These are phyloP conservation scores for Oscheius sp. DNA, from an alignment of 2,888 invertebrate species.

Conservation along the genomic window DNA sequence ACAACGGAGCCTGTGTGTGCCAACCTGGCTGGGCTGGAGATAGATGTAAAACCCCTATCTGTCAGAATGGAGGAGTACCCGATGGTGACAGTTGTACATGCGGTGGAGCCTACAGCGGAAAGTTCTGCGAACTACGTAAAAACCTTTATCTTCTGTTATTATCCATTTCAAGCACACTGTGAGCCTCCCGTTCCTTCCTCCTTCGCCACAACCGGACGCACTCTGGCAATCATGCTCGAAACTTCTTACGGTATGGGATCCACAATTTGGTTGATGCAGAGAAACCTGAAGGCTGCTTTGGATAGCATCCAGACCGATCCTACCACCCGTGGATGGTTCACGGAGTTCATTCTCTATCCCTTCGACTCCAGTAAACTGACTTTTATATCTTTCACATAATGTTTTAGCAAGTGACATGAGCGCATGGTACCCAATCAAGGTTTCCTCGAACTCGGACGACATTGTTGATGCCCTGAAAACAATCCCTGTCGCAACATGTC, in stretches of 20 bases:
- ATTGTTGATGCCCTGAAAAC: slow-evolving; percentile 56
- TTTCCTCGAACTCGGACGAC: slow-evolving; percentile 49
- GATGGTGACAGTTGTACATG: slow-evolving; percentile 47
- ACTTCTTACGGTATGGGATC: slow-evolving; percentile 60
- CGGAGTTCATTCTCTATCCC: slow-evolving; percentile 61
- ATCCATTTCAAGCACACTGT: slow-evolving; percentile 49
- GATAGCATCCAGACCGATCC: slow-evolving; percentile 47
- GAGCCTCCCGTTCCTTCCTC: slow-evolving; percentile 60
- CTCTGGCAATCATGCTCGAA: slow-evolving; percentile 58
- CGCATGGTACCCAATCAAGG: slow-evolving; percentile 50
- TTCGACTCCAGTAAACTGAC: slow-evolving; percentile 61
- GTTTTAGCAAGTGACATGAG: slow-evolving; percentile 55
- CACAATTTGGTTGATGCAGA: slow-evolving; percentile 55
- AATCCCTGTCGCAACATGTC: slow-evolving; percentile 48
- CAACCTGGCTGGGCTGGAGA: slow-evolving; percentile 52
- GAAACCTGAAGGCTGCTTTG: slow-evolving; percentile 49
- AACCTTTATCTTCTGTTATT: background rate
- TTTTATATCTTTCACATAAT: background rate
- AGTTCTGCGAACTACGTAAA: slow-evolving; percentile 59
- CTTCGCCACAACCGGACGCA: slow-evolving; percentile 58
- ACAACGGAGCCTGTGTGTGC: slow-evolving; percentile 65
- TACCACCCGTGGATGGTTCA: slow-evolving; percentile 61
- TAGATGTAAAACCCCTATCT: slow-evolving; percentile 57
- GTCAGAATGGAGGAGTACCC: slow-evolving; percentile 60
- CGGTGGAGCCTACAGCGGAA: slow-evolving; percentile 53